phyloP scores from a whole-genome alignment of 2,888 invertebrate species.

The Colostygia pectinataria region DNA sequence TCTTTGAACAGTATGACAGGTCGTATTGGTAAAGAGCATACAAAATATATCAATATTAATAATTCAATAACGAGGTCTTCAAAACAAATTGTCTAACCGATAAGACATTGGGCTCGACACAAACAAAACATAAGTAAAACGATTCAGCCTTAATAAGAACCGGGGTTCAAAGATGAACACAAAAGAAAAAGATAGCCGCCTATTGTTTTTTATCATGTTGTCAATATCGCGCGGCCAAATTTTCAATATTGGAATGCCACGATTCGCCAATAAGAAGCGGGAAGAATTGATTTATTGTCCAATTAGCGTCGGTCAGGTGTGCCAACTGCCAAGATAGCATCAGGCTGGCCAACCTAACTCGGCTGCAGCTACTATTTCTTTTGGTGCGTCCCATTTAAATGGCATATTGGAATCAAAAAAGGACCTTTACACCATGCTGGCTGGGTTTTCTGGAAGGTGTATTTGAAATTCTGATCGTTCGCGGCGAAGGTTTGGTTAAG shows the following conservation, averaged over 20 bases:
- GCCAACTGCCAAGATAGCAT: conserved; percentile 83
- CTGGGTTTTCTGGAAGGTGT: conserved; percentile 68
- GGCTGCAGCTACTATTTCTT: conserved; percentile 76
- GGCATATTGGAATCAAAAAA: conserved; percentile 81
- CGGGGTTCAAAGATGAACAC: conserved; percentile 78
- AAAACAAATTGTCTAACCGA: conserved; percentile 81
- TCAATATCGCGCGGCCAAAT: conserved; percentile 83
- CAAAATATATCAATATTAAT: conserved; percentile 70
- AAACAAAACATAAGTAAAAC: conserved; percentile 70
- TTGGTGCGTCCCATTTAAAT: conserved; percentile 77
- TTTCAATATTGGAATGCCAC: conserved; percentile 83
- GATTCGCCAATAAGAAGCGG: conserved; percentile 83
- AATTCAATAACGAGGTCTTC: conserved; percentile 76
- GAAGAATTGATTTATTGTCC: conserved; percentile 84
- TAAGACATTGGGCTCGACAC: conserved; percentile 69
- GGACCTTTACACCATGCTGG: conserved; percentile 78
- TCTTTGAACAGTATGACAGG: conserved; percentile 33
- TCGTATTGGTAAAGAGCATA: conserved; percentile 46
- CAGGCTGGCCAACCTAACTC: conserved; percentile 79
- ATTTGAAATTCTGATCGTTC: conserved; percentile 80
- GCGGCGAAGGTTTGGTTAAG: conserved; percentile 67
- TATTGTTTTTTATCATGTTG: conserved; percentile 83
- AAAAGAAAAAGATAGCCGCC: conserved; percentile 80
- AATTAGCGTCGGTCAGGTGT: conserved; percentile 84
- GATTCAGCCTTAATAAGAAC: conserved; percentile 78